Evolutionary conservation across 2,888 invertebrate species (phyloP).

Genomic region (Caenorhabditis virilis): DNA sequence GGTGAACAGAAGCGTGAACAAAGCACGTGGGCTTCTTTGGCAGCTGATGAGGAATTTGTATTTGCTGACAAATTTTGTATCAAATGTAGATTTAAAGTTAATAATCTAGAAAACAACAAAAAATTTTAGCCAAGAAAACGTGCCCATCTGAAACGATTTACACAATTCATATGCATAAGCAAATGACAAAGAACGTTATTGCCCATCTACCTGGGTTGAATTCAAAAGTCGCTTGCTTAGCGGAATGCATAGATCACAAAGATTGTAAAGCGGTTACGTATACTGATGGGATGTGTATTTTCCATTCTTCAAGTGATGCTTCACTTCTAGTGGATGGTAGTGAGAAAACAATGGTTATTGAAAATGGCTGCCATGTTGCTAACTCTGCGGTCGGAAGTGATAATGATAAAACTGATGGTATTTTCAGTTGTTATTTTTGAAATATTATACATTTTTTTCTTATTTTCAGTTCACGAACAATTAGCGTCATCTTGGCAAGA

Average conservation of each 20-base stretch:
- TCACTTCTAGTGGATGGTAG: conserved; percentile 39
- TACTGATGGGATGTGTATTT: conserved; percentile 50
- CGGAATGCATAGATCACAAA: conserved; percentile 44
- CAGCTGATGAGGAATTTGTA: conserved; percentile 38
- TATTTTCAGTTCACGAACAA: conserved; percentile 13
- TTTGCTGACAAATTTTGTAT: conserved; percentile 57
- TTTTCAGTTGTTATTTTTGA: too few relatives aligned
- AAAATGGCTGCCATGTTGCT: conserved; percentile 49
- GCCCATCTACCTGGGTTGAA: conserved; percentile 36
- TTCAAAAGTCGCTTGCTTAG: conserved; percentile 48
- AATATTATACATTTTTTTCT: too few relatives aligned
- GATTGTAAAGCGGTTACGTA: conserved; percentile 52
- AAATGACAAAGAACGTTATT: conserved; percentile 38
- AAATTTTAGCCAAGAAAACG: conserved; percentile 23
- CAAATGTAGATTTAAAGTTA: conserved; percentile 17
- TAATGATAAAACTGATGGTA: too few relatives aligned
- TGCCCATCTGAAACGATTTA: conserved; percentile 49
- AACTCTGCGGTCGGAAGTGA: too few relatives aligned
- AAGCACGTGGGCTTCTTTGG: conserved; percentile 22
- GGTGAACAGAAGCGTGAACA: conserved; percentile 25
- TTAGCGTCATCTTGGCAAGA: conserved; percentile 38
- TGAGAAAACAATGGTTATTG: conserved; percentile 50
- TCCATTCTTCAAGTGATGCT: conserved; percentile 42
- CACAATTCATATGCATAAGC: conserved; percentile 47
- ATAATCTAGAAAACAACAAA: background rate